Evolutionary conservation across 1,140 invertebrate species (phyloP), one percentile per base, ranked within the genome.

Genomic region (Drosophila ambigua): DNA sequence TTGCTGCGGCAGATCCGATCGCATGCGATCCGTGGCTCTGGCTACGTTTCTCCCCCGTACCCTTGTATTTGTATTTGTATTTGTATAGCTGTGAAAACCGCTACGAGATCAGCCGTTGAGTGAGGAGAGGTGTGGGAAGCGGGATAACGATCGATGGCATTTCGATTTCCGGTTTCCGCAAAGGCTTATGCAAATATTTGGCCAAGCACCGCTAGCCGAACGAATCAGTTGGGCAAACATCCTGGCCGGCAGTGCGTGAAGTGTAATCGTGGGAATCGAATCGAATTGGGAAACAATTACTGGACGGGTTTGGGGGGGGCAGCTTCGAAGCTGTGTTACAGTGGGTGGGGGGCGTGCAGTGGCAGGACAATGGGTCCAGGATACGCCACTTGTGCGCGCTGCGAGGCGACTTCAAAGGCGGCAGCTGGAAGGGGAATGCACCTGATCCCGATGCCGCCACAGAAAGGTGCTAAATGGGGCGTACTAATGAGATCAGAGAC

Each of bases 401-500:
- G n/a, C 64, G 43, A 31, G 44, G 9, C 13, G 5, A 44, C 53
- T 71, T 83, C 79, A 82, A 82, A 82, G 53, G 41, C 35, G 11
- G 31, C 26, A 44, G n/a, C 63, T 2, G 39, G 1, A 1, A 20
- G 20, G 20, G 20, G 20, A 20, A n/a, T 61, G 65, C 79, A 83
- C 79, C 79, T 82, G 79, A 83, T 79, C 24, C 35, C 35, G 9
- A 35, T 35, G 3, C 31, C 31, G 31, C 54, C 74, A 48, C 64
- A 63, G n/a, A 79, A 90, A 90, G 88, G 87, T 90, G 88, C 79
- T 90, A 90, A 90, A 90, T 90, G 77, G 80, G 88, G 88, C 88
- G 82, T 90, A 81, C 88, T 90, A 90, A 90, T 90, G 77, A 87
- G 88, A 90, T 90, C 83, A 87, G 49, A 67, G 79, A 55, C 78